Evolutionary conservation across 1,140 invertebrate species (phyloP).

Genomic region (Onthophagus taurus): DNA sequence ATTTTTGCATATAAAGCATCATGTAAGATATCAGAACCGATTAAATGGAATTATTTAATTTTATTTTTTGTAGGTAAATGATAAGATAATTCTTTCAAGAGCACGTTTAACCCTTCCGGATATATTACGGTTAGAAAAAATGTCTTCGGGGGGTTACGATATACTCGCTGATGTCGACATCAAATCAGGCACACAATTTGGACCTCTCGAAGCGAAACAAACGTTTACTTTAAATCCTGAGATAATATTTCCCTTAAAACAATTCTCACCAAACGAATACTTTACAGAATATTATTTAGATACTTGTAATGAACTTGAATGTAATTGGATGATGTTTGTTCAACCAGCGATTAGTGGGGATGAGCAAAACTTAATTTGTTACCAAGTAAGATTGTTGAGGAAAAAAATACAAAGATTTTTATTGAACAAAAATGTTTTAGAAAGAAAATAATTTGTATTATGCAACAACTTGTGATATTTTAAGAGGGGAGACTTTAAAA

Average conservation of each 20-base stretch:
- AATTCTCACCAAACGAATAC: constrained; percentile 27
- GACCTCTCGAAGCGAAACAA: constrained; percentile 31
- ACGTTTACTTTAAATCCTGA: constrained; percentile 26
- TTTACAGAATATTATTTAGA: constrained; percentile 41
- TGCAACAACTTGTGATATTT: constrained; percentile 45
- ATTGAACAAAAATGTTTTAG: constrained; percentile 27
- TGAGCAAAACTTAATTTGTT: constrained; percentile 55
- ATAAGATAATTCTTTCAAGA: constrained; percentile 28
- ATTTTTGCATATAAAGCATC: constrained; percentile 17
- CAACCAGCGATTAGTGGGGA: constrained; percentile 37
- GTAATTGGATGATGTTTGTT: constrained; percentile 59
- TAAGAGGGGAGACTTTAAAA: constrained; percentile 44
- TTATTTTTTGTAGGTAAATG: constrained; percentile 23
- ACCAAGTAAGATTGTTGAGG: constrained; percentile 41
- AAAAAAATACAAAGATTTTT: constrained; percentile 1
- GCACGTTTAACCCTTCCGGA: constrained; percentile 31
- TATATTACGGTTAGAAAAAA: constrained; percentile 22
- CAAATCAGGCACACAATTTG: constrained; percentile 30
- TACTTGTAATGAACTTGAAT: constrained; percentile 43
- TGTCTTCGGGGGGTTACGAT: constrained; percentile 25
- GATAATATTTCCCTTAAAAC: constrained; percentile 31
- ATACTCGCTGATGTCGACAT: constrained; percentile 22
- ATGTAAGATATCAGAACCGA: constrained; percentile 21
- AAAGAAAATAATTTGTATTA: constrained; percentile 49
- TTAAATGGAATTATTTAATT: not conserved